phyloP scores from a whole-genome alignment of 2,888 invertebrate species.

The Hipparchia sbordonii region DNA sequence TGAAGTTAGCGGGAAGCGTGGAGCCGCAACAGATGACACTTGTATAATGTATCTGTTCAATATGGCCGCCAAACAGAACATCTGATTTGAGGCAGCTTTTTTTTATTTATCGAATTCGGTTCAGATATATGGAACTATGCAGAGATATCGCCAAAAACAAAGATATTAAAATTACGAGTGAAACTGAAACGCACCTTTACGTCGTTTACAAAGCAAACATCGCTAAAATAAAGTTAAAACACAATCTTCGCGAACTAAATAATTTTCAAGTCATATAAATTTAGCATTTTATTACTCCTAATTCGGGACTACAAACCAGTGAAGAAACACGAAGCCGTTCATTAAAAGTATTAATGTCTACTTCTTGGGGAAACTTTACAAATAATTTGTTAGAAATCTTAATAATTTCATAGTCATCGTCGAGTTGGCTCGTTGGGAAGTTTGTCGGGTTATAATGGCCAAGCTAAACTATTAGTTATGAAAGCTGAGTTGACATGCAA shows the following conservation, averaged over 20 bases:
- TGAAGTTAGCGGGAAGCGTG: too few relatives aligned
- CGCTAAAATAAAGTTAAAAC: neutral
- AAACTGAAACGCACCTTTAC: too few relatives aligned
- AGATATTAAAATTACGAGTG: too few relatives aligned
- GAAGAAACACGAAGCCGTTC: conserved; percentile 31
- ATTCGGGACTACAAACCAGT: conserved; percentile 19
- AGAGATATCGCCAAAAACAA: too few relatives aligned
- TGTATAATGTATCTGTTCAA: too few relatives aligned
- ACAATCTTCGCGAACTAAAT: conserved; percentile 5
- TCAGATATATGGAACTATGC: too few relatives aligned
- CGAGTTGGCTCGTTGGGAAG: conserved; percentile 65
- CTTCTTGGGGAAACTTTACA: conserved; percentile 53
- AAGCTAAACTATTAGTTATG: conserved; percentile 72
- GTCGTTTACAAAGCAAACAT: neutral
- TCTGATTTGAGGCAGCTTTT: too few relatives aligned
- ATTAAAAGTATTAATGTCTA: conserved; percentile 42
- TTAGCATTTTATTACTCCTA: conserved; percentile 16
- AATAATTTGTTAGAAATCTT: conserved; percentile 62
- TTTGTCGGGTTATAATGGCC: conserved; percentile 64
- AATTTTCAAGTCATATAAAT: conserved; percentile 14
- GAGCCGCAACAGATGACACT: too few relatives aligned
- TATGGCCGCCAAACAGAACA: too few relatives aligned
- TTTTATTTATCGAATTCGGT: too few relatives aligned
- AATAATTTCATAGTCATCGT: conserved; percentile 65
- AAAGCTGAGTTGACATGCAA: conserved; percentile 77